A percentile compares a stretch with the other conserved stretches of the same genome.
These are phyloP conservation scores for Carassius auratus DNA, from an alignment of 2,113 vertebrate genomes.

Conservation along the genomic window DNA sequence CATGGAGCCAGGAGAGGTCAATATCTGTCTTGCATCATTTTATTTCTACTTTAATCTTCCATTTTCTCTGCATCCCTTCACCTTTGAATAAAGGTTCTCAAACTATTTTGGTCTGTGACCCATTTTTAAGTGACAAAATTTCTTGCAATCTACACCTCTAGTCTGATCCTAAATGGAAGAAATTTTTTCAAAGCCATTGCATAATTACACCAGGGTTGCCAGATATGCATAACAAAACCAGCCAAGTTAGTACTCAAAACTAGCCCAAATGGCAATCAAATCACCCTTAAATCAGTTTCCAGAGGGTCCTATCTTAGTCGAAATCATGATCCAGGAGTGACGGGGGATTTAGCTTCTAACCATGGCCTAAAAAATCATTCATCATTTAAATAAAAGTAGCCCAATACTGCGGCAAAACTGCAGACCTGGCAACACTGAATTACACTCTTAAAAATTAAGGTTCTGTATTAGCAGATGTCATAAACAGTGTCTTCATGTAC, in stretches of 20 bases:
- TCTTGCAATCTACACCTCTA: not conserved
- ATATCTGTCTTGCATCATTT: slow-evolving; percentile 37
- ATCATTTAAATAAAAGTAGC: too few species aligned
- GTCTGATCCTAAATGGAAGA: not conserved
- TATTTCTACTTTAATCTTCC: not conserved
- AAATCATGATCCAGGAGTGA: too few species aligned
- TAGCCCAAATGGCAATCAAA: too few species aligned
- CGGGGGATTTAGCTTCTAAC: too few species aligned
- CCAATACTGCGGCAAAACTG: too few species aligned
- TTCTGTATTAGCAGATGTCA: not conserved
- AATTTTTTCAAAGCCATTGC: not conserved
- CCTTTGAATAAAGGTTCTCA: not conserved
- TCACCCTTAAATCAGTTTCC: too few species aligned
- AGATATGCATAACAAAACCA: not conserved
- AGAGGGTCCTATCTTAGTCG: too few species aligned
- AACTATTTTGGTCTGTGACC: not conserved
- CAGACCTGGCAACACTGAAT: too few species aligned
- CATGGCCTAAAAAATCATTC: too few species aligned
- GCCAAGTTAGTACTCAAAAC: too few species aligned
- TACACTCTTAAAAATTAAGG: too few species aligned
- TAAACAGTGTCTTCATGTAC: not conserved
- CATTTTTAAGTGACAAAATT: not conserved
- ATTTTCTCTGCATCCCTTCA: not conserved
- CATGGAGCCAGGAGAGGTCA: slow-evolving; percentile 37
- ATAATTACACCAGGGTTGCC: not conserved